Conservation (phyloP, 2,797 vertebrate genomes). For the Acanthurus lineatus region DNA sequence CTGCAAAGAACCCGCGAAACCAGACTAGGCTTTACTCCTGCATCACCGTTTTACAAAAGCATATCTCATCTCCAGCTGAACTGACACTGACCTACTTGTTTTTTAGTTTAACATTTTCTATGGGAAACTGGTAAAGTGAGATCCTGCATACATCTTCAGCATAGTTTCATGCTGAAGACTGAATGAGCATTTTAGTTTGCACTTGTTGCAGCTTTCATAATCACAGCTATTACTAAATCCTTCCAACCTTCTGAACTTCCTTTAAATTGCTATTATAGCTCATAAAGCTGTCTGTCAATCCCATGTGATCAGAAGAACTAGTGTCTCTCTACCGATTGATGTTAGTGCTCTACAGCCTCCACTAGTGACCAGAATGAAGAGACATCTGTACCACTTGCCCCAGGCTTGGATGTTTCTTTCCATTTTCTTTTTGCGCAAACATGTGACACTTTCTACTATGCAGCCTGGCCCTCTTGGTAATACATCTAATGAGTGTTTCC, state of each 20-base stretch:
- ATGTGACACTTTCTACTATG: conserved; percentile 81
- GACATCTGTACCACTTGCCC: conserved; percentile 79
- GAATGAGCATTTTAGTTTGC: conserved; percentile 16
- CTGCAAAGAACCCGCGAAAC: conserved; percentile 75
- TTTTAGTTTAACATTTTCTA: conserved; percentile 64
- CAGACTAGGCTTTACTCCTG: conserved; percentile 70
- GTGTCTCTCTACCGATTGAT: conserved; percentile 69
- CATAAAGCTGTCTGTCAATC: conserved; percentile 56
- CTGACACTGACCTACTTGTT: conserved; percentile 58
- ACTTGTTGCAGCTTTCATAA: conserved; percentile 4
- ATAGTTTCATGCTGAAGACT: neutral
- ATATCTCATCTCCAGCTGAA: conserved; percentile 65
- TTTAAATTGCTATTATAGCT: conserved; percentile 45
- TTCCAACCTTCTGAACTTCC: conserved; percentile 52
- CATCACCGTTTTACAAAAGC: conserved; percentile 72
- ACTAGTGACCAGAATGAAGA: conserved; percentile 66
- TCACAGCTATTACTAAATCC: conserved; percentile 22
- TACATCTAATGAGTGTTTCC: conserved; percentile 77
- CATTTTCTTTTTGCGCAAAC: conserved; percentile 79
- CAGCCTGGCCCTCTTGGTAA: conserved; percentile 58
- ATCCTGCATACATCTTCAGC: conserved; percentile 9
- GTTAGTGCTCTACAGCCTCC: conserved; percentile 58
- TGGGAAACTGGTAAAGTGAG: conserved; percentile 59
- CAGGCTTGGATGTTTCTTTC: conserved; percentile 76
- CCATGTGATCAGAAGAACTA: conserved; percentile 56